Conservation (phyloP, 2,888 invertebrate species). For the Tenthredo notha region DNA sequence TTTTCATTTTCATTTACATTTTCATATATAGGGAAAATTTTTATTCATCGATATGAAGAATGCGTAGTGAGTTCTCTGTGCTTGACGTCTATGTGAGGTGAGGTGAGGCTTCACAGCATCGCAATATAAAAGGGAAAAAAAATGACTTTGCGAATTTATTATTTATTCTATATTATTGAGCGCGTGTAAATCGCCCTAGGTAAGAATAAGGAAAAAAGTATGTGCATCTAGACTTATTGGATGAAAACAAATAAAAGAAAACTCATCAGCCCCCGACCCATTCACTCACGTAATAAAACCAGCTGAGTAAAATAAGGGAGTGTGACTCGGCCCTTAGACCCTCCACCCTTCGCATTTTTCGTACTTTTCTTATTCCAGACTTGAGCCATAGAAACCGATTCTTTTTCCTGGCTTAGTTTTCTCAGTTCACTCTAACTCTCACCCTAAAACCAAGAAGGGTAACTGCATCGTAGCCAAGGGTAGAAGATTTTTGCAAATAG, state of each 20-base stretch:
- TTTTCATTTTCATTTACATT: background rate
- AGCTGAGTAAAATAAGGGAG: conserved; percentile 66
- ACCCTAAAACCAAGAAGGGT: background rate
- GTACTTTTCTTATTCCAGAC: conserved; percentile 30
- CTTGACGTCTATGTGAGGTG: background rate
- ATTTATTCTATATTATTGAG: conserved; percentile 25
- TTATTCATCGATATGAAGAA: background rate
- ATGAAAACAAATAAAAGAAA: conserved; percentile 68
- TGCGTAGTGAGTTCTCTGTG: background rate
- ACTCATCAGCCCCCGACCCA: conserved; percentile 65
- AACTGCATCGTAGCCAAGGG: background rate
- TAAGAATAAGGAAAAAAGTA: background rate
- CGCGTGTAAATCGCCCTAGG: background rate
- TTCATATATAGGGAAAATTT: background rate
- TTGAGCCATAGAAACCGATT: conserved; percentile 23
- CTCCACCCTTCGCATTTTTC: background rate
- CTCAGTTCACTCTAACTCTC: background rate
- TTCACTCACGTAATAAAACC: conserved; percentile 67
- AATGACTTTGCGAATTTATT: conserved; percentile 2
- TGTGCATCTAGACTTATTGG: conserved; percentile 62
- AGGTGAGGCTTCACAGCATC: too few species aligned
- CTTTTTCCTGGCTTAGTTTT: background rate
- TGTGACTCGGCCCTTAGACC: conserved; percentile 51
- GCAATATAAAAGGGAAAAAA: background rate
- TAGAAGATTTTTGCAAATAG: conserved; percentile 4